Base-by-base conservation (phyloP, 2,113 vertebrate species). In the Malaclemys terrapin region DNA sequence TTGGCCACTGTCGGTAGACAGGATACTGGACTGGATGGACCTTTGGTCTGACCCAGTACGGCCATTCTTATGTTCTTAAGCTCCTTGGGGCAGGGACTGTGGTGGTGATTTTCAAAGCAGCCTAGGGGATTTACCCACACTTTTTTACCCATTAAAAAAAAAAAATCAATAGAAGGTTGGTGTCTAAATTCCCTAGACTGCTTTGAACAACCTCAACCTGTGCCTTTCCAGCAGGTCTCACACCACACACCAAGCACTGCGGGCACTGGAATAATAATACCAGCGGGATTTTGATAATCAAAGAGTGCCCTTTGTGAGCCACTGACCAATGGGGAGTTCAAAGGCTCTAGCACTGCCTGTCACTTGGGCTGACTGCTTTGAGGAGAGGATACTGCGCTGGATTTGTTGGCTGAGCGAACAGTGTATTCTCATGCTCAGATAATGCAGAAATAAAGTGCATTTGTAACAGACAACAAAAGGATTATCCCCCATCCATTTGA, bases 401-500 rank as follows among this genome's bases (percentile, higher is more conserved):
- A 96, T 97, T 97, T 98, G 96, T 88, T 96, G 95, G 95, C 87
- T 90, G 97, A 95, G 91, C 50, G 31, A 97, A 95, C 78, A 93
- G 96, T 91, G 96, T 95, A 94, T 96, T 98, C 98, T 97, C 96
- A 93, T 93, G 94, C 95, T 93, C 97, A 98, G 98, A 98, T 98
- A 98, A 98, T 94, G 95, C 93, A 97, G 98, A 98, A 98, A 98
- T 98, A 98, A 98, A 98, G 97, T 98, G 96, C 96, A 95, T 98
- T 98, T 98, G 97, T 98, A 97, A 98, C 93, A 96, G 97, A 98
- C 98, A 98, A 98, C 97, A 98, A 98, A 98, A 97, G 98, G 98
- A 98, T 98, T 98, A 98, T 98, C 97, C 98, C 78, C 98, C 98
- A 93, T 98, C 98, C 98, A 97, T 98, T 98, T 98, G 98, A 98